phyloP scores from a whole-genome alignment of 2,888 invertebrate species.

The Hemicrepidius hirtus region DNA sequence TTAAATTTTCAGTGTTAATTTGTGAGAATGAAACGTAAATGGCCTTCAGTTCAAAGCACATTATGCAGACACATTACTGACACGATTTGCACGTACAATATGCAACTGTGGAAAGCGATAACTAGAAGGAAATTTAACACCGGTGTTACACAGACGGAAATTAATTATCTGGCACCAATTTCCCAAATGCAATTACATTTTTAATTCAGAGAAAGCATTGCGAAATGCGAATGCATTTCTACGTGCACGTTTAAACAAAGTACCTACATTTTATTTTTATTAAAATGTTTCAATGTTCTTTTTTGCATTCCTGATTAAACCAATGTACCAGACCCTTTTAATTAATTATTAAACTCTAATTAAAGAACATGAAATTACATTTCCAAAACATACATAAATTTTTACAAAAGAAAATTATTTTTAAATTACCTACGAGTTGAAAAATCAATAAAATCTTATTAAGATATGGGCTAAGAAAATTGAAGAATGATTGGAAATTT shows the following conservation, averaged over 20 bases:
- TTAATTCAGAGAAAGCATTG: slow-evolving; percentile 3
- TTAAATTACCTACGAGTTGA: too few species aligned
- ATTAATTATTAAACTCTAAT: too few species aligned
- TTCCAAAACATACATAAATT: too few species aligned
- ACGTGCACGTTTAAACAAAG: slow-evolving; percentile 12
- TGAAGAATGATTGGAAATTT: slow-evolving; percentile 36
- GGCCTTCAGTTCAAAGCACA: too few species aligned
- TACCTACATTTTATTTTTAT: slow-evolving; percentile 9
- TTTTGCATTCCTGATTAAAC: too few species aligned
- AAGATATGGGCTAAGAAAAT: slow-evolving; percentile 17
- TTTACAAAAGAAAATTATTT: too few species aligned
- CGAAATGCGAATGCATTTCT: background rate
- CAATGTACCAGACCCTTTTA: too few species aligned
- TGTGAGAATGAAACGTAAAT: too few species aligned
- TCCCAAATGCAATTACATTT: slow-evolving; percentile 34
- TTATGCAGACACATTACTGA: background rate
- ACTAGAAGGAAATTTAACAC: slow-evolving; percentile 20
- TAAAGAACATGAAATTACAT: too few species aligned
- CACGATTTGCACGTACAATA: background rate
- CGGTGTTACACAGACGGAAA: slow-evolving; percentile 26
- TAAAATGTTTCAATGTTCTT: background rate
- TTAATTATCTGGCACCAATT: slow-evolving; percentile 34
- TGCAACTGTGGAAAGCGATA: slow-evolving; percentile 1
- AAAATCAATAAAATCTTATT: slow-evolving; percentile 8
- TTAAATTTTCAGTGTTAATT: too few species aligned